Evolutionary conservation across 2,113 vertebrate species (phyloP).

Genomic region (Glaucidium brasilianum): DNA sequence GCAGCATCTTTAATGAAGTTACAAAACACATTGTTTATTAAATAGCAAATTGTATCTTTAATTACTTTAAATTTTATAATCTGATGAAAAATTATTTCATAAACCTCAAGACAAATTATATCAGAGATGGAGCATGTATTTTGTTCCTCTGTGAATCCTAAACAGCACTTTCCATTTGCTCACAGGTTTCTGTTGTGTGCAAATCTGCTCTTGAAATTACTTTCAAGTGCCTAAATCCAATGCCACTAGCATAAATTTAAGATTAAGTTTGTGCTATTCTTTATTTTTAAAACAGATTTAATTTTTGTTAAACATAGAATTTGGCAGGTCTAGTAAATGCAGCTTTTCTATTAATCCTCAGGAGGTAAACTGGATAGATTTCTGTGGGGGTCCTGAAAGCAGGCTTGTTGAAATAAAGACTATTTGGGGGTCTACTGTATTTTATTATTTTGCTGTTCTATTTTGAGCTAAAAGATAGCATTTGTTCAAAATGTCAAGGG

Average conservation of each 20-base stretch:
- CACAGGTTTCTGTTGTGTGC: conserved; percentile 1
- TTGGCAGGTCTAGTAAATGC: background rate
- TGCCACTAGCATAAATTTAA: background rate
- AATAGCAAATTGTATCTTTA: conserved; percentile 70
- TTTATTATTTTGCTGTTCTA: background rate
- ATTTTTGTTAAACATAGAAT: background rate
- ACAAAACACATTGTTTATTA: conserved; percentile 72
- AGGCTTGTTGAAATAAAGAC: background rate
- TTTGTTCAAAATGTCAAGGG: background rate
- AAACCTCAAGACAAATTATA: conserved; percentile 57
- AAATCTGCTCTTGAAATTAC: conserved; percentile 1
- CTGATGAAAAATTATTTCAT: conserved; percentile 48
- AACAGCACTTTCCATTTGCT: background rate
- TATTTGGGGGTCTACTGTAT: background rate
- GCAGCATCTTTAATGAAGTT: conserved; percentile 65
- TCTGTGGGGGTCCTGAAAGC: background rate
- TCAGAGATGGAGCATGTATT: background rate
- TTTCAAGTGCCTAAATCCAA: conserved; percentile 11
- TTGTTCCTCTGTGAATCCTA: background rate
- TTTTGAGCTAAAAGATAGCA: background rate
- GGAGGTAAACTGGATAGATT: background rate
- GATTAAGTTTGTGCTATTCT: background rate
- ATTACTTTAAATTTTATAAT: conserved; percentile 68
- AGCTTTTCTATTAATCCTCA: background rate
- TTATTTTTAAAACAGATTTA: background rate